Evolutionary conservation across 2,888 invertebrate species (phyloP).

Genomic region (Metellina segmentata): DNA sequence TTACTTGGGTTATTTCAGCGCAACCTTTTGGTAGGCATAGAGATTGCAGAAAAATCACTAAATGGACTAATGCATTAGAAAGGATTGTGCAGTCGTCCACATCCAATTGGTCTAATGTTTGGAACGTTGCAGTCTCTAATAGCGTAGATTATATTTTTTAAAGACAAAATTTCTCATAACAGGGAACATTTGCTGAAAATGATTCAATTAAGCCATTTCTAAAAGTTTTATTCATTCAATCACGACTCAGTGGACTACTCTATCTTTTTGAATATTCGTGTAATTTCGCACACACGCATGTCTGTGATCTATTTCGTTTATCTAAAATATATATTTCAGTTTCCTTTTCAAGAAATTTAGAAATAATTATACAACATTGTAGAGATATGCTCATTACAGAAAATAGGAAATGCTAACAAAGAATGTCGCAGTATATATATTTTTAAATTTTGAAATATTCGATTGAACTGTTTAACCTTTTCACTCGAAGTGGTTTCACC

Average conservation of each 20-base stretch:
- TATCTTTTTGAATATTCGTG: no score
- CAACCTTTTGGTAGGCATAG: not conserved
- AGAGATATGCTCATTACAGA: no score
- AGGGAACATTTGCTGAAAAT: not conserved
- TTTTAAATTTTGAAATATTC: no score
- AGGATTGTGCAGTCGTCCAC: not conserved
- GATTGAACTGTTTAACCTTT: no score
- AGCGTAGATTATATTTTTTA: not conserved
- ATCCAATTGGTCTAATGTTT: not conserved
- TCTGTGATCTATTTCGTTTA: no score
- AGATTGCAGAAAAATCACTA: not conserved
- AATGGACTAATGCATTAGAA: not conserved
- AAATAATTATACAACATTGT: no score
- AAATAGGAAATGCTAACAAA: no score
- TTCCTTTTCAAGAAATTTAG: no score
- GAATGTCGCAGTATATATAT: no score
- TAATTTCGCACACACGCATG: no score
- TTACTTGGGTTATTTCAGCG: conserved; percentile 1
- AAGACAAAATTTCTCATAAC: not conserved
- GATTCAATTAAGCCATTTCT: not conserved
- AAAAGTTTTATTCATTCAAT: not conserved
- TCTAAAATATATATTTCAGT: no score
- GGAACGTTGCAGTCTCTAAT: not conserved
- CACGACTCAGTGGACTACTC: not conserved
- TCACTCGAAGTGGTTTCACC: no score